These are phyloP conservation scores for Eonycteris spelaea DNA, from an alignment of 2,113 vertebrate species.

Conservation along the genomic window DNA sequence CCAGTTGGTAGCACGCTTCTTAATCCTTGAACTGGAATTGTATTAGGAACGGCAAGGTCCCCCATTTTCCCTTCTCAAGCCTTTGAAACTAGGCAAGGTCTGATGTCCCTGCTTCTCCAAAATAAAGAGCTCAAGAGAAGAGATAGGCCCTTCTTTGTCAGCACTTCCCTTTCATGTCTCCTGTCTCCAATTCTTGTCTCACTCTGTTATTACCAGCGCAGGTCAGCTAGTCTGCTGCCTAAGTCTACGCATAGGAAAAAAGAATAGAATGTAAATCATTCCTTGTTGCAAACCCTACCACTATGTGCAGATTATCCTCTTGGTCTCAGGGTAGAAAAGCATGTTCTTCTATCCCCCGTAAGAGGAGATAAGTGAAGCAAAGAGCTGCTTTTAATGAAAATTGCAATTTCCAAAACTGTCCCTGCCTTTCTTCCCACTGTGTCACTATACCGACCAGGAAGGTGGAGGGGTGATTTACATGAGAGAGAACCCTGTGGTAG, in stretches of 20 bases:
- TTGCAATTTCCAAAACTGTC: not conserved
- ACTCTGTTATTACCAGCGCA: not conserved
- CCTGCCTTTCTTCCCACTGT: not conserved
- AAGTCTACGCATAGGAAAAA: not conserved
- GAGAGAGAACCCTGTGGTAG: not conserved
- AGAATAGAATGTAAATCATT: not conserved
- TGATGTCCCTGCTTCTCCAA: not conserved
- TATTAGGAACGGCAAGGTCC: not conserved
- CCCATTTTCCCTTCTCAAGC: not conserved
- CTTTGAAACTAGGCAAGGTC: not conserved
- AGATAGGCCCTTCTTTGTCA: not conserved
- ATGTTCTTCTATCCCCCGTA: not conserved
- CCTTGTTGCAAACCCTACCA: not conserved
- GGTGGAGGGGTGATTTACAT: not conserved
- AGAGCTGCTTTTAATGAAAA: not conserved
- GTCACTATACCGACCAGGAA: not conserved
- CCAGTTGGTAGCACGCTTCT: not conserved
- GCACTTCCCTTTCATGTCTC: not conserved
- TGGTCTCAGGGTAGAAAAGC: not conserved
- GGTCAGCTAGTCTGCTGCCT: not conserved
- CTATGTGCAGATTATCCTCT: not conserved
- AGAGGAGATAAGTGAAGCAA: not conserved
- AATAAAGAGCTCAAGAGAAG: not conserved
- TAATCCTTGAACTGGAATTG: not conserved
- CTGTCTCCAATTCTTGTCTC: rapidly evolving